Percentiles rank a stretch among this genome's conserved stretches.
Conservation (phyloP, 2,797 vertebrate species). For the Yasuhikotakia modesta region DNA sequence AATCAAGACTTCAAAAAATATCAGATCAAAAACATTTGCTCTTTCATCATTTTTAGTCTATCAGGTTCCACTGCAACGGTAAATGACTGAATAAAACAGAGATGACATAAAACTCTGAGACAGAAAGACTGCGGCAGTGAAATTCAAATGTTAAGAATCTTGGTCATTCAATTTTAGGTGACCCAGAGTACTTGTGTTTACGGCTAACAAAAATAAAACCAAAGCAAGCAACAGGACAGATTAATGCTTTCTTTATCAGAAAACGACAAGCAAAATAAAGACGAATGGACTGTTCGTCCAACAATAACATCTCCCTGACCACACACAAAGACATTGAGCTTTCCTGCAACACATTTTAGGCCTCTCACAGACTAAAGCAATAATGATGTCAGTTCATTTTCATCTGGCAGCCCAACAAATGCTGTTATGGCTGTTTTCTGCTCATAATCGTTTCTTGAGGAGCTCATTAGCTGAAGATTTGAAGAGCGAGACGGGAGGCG, state of each 20-base stretch:
- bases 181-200: slow-evolving; percentile 19
- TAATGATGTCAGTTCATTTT: slow-evolving; percentile 39
- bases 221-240: slow-evolving; percentile 8
- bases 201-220: slow-evolving; percentile 2
- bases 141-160: neutral
- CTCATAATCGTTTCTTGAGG: neutral
- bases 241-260: slow-evolving; percentile 27
- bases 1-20: slow-evolving; percentile 49
- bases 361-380: slow-evolving; percentile 9
- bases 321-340: slow-evolving; percentile 17
- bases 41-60: slow-evolving; percentile 25
- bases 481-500: neutral
- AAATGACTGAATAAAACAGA: slow-evolving; percentile 4
- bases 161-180: neutral
- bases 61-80: neutral
- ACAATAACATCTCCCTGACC: slow-evolving; percentile 21
- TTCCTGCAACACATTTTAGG: slow-evolving; percentile 17
- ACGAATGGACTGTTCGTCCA: slow-evolving; percentile 55
- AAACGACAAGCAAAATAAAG: slow-evolving; percentile 62
- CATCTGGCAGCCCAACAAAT: neutral
- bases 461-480: neutral
- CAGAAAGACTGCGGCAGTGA: neutral
- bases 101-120: neutral
- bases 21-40: slow-evolving; percentile 5
- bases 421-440: neutral